Percentiles rank a stretch among this genome's conserved stretches.
Conservation (phyloP, 2,113 vertebrate species). For the Psammodynastes pulverulentus region DNA sequence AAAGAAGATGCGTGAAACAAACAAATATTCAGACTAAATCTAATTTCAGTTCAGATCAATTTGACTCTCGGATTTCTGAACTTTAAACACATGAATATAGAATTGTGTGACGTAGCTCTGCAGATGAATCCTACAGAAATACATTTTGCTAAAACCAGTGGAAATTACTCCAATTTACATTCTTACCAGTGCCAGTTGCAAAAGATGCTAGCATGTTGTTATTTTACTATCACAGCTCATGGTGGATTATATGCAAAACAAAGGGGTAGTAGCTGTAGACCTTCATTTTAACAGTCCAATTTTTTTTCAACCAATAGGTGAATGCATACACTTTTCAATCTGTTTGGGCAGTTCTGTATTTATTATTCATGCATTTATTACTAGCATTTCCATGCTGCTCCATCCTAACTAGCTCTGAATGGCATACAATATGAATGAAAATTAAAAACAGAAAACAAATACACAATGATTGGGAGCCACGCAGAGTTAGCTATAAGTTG, state of each 20-base stretch:
- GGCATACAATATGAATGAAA: background rate
- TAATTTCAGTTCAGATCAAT: constrained; percentile 7
- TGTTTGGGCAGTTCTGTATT: background rate
- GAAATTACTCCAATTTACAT: background rate
- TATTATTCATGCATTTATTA: background rate
- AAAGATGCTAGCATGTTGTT: background rate
- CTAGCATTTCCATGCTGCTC: background rate
- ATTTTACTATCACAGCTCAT: background rate
- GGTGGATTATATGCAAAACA: background rate
- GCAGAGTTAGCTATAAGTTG: background rate
- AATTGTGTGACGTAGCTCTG: constrained; percentile 1
- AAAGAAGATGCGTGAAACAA: background rate
- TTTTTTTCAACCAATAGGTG: background rate
- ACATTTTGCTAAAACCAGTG: background rate
- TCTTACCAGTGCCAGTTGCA: background rate
- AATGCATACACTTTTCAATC: background rate
- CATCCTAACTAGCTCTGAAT: background rate
- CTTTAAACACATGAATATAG: constrained; percentile 11
- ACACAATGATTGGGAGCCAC: background rate
- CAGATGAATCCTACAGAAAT: background rate
- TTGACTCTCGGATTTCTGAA: constrained; percentile 7
- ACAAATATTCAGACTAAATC: background rate
- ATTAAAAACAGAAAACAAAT: background rate
- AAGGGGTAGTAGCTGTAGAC: background rate
- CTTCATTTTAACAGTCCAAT: background rate